Evolutionary conservation across 2,113 vertebrate species (phyloP).

Genomic region (Engystomops pustulosus): DNA sequence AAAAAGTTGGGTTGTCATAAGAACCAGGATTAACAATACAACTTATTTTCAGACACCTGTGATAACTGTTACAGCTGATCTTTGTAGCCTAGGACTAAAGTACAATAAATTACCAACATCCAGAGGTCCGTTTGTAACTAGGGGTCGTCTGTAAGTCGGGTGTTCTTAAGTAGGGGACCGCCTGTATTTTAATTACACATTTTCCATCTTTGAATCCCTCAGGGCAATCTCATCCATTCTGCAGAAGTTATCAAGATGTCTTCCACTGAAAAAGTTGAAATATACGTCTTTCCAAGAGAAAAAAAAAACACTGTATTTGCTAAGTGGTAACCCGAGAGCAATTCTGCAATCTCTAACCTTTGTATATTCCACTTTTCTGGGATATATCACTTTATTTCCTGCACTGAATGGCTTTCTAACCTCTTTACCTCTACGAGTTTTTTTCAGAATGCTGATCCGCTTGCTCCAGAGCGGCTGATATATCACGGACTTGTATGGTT

Average conservation of each 20-base stretch:
- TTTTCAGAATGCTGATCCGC: constrained; percentile 25
- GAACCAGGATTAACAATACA: too few relatives aligned
- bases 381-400: constrained; percentile 46
- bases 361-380: constrained; percentile 29
- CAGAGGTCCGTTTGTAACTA: too few relatives aligned
- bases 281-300: neutral
- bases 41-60: too few relatives aligned
- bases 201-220: too few relatives aligned
- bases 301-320: constrained; percentile 6
- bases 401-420: neutral
- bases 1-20: too few relatives aligned
- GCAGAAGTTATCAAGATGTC: neutral
- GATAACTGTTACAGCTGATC: too few relatives aligned
- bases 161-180: too few relatives aligned
- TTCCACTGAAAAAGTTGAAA: neutral
- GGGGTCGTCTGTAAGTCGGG: too few relatives aligned
- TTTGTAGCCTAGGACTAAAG: too few relatives aligned
- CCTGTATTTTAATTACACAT: too few relatives aligned
- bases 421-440: constrained; percentile 7
- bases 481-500: constrained; percentile 17
- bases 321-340: constrained; percentile 27
- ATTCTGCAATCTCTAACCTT: constrained; percentile 15
- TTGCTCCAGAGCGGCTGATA: constrained; percentile 8
- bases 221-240: too few relatives aligned
- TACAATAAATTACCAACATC: too few relatives aligned